Conservation (phyloP, 1,140 invertebrate species). For the Phenacoccus solenopsis region DNA sequence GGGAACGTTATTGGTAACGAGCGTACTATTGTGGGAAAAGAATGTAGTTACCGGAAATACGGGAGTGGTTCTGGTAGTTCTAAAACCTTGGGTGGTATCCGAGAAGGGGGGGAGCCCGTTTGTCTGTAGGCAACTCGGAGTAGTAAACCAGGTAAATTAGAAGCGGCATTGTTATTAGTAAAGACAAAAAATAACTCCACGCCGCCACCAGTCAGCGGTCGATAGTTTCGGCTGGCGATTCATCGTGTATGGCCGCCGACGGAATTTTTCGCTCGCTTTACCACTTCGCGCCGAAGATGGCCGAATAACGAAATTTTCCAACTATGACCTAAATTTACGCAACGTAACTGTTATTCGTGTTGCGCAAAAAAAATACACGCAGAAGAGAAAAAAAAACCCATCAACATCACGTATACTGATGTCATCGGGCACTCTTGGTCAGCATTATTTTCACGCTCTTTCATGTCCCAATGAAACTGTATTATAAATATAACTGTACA, state of each 20-base stretch:
- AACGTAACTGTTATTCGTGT: background rate
- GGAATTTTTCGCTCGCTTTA: background rate
- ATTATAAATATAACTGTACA: background rate
- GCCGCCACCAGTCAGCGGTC: background rate
- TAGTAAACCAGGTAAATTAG: background rate
- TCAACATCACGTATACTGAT: background rate
- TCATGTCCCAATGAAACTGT: background rate
- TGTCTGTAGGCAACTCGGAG: background rate
- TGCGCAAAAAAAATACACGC: too few species aligned
- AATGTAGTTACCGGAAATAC: constrained; percentile 13
- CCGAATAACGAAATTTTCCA: too few species aligned
- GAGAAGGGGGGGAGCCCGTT: background rate
- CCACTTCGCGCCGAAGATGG: background rate
- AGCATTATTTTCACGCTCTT: background rate
- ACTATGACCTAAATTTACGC: background rate
- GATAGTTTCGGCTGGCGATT: too few species aligned
- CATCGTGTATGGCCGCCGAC: too few species aligned
- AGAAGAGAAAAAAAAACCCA: too few species aligned
- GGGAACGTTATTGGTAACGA: background rate
- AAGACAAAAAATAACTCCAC: background rate
- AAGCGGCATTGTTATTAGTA: background rate
- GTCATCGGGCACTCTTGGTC: background rate
- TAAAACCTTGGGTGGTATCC: constrained; percentile 7
- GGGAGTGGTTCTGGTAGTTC: constrained; percentile 6
- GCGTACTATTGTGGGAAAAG: constrained; percentile 5